Evolutionary conservation across 2,888 invertebrate genomes (phyloP), one percentile per base, ranked within the genome.

Genomic region (Dynastes maya): DNA sequence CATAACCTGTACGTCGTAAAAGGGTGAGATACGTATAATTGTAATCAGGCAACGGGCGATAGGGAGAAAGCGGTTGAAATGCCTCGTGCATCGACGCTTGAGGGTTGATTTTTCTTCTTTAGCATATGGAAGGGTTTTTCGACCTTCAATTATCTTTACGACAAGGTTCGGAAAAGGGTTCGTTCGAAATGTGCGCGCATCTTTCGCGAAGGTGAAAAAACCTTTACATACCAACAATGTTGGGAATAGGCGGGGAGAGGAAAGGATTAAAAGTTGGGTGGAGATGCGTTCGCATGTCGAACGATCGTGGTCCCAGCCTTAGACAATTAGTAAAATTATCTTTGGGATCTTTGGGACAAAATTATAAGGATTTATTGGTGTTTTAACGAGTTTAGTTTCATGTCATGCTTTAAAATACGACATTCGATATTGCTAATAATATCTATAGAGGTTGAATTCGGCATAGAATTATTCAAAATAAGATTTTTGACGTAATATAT

Each of bases 351-450:
- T n/a, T n/a, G 32, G 70, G 29, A 70, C 37, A 11, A 27, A 53
- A 70, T 53, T 53, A 32, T 70, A 29, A 53, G 32, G 51, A 70
- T 70, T 70, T 70, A 70, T 70, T 22, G 53, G 70, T 53, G 53
- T 70, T 51, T 32, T 70, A 70, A 70, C 53, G 70, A 70, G 70
- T 55, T 70, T 53, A 32, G 70, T 70, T 70, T 55, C 64, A n/a
- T 64, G 64, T 16, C 37, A 32, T 40, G 32, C 32, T 64, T 64
- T 64, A 64, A 64, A 64, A 64, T 64, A 64, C 64, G 64, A 64
- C 16, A 64, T 37, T 16, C 0, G 37, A 64, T 37, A 37, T 40
- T 37, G 64, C 13, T 64, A 64, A 64, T 64, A 29, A 64, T 64
- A 64, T 29, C 64, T 64, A n/a, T 32, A 13, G 5, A 64, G 55